A percentile compares a stretch with the other conserved stretches of the same genome.
These are phyloP conservation scores for Microcebus griseorufus DNA, from an alignment of 2,113 vertebrate species.

Conservation along the genomic window DNA sequence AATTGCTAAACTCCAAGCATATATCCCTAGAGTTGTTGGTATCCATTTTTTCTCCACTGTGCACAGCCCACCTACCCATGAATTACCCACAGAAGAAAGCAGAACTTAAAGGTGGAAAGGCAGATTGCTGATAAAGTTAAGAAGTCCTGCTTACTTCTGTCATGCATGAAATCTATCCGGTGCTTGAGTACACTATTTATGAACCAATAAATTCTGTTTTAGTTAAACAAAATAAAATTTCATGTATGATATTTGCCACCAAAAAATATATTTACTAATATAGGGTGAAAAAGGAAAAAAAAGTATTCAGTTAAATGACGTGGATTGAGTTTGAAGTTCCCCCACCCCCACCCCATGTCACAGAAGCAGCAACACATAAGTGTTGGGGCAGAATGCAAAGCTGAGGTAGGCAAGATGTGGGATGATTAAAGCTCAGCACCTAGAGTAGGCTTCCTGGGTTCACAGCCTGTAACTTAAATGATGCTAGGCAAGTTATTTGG, in stretches of 20 bases:
- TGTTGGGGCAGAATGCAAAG: background rate
- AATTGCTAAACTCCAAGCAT: background rate
- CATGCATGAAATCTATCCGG: background rate
- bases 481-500: background rate
- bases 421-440: background rate
- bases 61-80: background rate
- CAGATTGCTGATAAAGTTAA: background rate
- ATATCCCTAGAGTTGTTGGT: background rate
- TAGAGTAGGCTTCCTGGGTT: background rate
- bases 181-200: background rate
- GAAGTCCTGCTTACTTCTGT: background rate
- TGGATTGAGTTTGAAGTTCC: background rate
- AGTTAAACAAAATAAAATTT: background rate
- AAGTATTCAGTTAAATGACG: background rate
- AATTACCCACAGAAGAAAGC: slow-evolving; percentile 6
- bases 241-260: background rate
- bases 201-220: background rate
- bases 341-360: background rate
- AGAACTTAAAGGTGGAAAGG: background rate
- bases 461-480: background rate
- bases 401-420: background rate
- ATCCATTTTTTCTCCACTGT: background rate
- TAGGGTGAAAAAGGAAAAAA: background rate
- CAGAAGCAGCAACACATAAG: background rate
- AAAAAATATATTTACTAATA: background rate